phyloP scores from a whole-genome alignment of 2,888 invertebrate species.

The Trissolcus brochymenae region DNA sequence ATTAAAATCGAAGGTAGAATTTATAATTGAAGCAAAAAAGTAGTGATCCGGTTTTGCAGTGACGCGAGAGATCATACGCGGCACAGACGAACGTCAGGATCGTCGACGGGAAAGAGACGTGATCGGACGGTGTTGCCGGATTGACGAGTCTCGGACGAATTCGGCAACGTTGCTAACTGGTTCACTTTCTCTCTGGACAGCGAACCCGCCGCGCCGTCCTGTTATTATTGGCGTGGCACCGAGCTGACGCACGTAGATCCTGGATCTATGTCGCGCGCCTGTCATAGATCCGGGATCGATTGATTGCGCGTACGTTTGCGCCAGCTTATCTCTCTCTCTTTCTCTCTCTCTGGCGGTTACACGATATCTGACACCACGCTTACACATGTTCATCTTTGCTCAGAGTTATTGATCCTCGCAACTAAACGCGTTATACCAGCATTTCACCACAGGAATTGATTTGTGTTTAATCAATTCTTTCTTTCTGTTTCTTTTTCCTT shows the following conservation, averaged over 20 bases:
- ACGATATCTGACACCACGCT: slow-evolving; percentile 36
- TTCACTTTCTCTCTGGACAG: slow-evolving; percentile 74
- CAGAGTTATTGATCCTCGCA: slow-evolving; percentile 44
- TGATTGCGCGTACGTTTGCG: slow-evolving; percentile 16
- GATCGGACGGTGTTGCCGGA: slow-evolving; percentile 41
- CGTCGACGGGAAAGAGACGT: slow-evolving; percentile 19
- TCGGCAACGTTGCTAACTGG: slow-evolving; percentile 74
- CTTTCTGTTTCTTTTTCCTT: no score
- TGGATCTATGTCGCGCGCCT: slow-evolving; percentile 35
- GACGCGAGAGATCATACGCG: slow-evolving; percentile 2
- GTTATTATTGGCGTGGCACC: slow-evolving; percentile 37
- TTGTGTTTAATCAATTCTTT: slow-evolving; percentile 17
- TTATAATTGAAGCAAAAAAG: slow-evolving; percentile 1
- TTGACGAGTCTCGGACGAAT: slow-evolving; percentile 60
- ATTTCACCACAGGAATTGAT: slow-evolving; percentile 34
- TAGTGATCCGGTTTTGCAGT: neutral
- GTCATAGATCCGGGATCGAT: slow-evolving; percentile 57
- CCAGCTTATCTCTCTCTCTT: slow-evolving; percentile 19
- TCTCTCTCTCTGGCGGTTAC: no score
- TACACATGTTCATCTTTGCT: slow-evolving; percentile 41
- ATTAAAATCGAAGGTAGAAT: neutral
- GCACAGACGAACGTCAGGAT: neutral
- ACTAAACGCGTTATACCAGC: slow-evolving; percentile 23
- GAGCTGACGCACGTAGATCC: slow-evolving; percentile 18
- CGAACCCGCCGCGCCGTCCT: slow-evolving; percentile 58